Base-by-base conservation (phyloP, 2,797 vertebrate species). In the Telmatherina bonti region DNA sequence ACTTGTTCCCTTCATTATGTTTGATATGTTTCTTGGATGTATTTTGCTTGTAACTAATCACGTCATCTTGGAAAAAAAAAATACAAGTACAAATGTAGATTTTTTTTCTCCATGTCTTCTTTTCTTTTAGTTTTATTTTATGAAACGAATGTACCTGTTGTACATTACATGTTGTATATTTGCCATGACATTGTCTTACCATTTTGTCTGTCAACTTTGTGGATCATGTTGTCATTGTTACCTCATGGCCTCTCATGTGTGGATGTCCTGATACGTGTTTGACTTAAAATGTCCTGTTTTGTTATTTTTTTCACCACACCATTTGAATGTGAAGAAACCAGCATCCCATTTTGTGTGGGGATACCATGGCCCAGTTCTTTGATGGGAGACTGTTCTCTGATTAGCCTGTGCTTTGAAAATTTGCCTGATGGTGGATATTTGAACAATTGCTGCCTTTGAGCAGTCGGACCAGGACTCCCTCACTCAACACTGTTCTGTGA, bases 251-350 rank as follows among this genome's bases (percentile, higher is more conserved):
- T 73, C 51, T 89, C 82, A 83, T 78, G 81, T 90, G 78, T 88
- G 85, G 65, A 78, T 89, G 88, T 91, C 67, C 62, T 52, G 61
- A 55, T 70, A 87, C 84, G 81, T 82, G 31, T 88, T 88, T 83
- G 74, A 67, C 64, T 62, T 61, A 56, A 38, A 74, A 80, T 35
- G 74, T 79, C 67, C 79, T 84, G 65, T 76, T 83, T 62, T 83
- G 78, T 53, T 84, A 65, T 76, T 83, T 62, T 83, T 79, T 53
- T 65, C 72, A 85, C 79, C 41, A 75, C 67, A 85, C 75, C 85
- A 85, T 77, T 76, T 90, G 91, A 92, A 92, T 93, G 91, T 92
- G 90, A 90, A 88, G 59, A 85, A 65, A 66, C 71, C 85, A 60
- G 66, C 74, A n/a, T 71, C 78, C 72, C 83, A 84, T 62, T 75